These are phyloP conservation scores for Caenorhabditis brenneri DNA, from an alignment of 1,140 invertebrate species.

Conservation along the genomic window DNA sequence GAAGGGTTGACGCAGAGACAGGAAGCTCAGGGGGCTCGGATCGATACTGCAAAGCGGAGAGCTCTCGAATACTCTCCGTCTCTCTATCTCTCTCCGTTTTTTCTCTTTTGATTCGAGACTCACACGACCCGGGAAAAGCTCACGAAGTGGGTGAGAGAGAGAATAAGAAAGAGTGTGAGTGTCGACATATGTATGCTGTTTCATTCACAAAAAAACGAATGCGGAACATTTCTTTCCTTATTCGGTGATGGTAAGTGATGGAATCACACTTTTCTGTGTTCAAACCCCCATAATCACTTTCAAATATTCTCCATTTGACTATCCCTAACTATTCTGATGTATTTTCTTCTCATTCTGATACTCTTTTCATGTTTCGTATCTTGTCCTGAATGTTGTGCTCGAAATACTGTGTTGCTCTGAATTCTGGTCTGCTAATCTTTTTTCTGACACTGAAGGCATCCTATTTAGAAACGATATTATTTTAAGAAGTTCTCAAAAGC, in stretches of 20 bases:
- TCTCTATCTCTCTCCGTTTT: not conserved
- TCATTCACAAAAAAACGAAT: not conserved
- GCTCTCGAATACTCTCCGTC: conserved; percentile 29
- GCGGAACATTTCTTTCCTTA: not conserved
- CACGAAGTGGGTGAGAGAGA: conserved; percentile 24
- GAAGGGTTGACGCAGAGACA: conserved; percentile 17
- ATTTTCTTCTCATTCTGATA: too few relatives aligned
- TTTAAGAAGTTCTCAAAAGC: too few relatives aligned
- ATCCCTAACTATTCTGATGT: too few relatives aligned
- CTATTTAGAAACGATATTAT: too few relatives aligned
- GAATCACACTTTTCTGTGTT: too few relatives aligned
- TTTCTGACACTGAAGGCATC: too few relatives aligned
- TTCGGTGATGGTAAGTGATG: not conserved
- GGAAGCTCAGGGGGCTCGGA: conserved; percentile 8
- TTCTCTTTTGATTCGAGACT: conserved; percentile 23
- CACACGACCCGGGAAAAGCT: conserved; percentile 30
- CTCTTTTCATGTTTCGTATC: too few relatives aligned
- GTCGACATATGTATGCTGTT: conserved; percentile 4
- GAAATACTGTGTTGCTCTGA: too few relatives aligned
- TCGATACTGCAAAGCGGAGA: conserved; percentile 27
- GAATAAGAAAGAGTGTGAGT: not conserved
- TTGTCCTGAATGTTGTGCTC: too few relatives aligned
- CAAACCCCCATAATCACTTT: too few relatives aligned
- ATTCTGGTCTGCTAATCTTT: too few relatives aligned
- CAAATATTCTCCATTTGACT: not conserved